These are phyloP conservation scores for Heteractis magnifica DNA, from an alignment of 92 coral and sea anemone genomes.

Conservation along the genomic window DNA sequence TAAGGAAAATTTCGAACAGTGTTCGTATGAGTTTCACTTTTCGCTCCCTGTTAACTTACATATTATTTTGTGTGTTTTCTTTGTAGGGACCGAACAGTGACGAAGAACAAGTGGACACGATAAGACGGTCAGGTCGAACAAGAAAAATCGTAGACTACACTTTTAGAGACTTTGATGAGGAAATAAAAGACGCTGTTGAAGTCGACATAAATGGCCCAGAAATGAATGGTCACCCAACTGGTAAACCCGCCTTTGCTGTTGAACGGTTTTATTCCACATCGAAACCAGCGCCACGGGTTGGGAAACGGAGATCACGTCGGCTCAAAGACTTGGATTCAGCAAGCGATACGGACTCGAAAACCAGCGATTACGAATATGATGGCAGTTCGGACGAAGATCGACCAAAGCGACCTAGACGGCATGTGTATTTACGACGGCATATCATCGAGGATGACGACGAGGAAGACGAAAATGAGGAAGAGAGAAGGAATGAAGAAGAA, in stretches of 20 bases:
- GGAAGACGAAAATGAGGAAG: conserved; percentile 43
- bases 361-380: conserved; percentile 69
- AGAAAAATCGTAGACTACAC: conserved; percentile 98
- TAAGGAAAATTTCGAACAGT: background rate
- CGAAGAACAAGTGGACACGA: conserved; percentile 53
- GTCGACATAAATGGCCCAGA: conserved; percentile 66
- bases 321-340: conserved; percentile 70
- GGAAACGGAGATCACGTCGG: conserved; percentile 76
- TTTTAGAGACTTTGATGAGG: conserved; percentile 93
- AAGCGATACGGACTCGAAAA: conserved; percentile 85
- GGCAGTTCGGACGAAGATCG: conserved; percentile 72
- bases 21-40: background rate
- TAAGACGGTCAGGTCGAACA: conserved; percentile 87
- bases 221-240: conserved; percentile 53
- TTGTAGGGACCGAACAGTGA: conserved; percentile 64
- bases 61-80: background rate
- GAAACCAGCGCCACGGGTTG: background rate
- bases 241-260: conserved; percentile 57
- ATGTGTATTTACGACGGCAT: conserved; percentile 70
- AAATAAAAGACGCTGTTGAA: conserved; percentile 86
- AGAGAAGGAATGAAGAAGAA: background rate
- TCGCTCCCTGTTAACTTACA: background rate
- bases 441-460: conserved; percentile 62
- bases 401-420: conserved; percentile 64
- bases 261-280: conserved; percentile 41